phyloP scores from a whole-genome alignment of 1,140 invertebrate genomes.

The Trachymyrmex cornetzi region DNA sequence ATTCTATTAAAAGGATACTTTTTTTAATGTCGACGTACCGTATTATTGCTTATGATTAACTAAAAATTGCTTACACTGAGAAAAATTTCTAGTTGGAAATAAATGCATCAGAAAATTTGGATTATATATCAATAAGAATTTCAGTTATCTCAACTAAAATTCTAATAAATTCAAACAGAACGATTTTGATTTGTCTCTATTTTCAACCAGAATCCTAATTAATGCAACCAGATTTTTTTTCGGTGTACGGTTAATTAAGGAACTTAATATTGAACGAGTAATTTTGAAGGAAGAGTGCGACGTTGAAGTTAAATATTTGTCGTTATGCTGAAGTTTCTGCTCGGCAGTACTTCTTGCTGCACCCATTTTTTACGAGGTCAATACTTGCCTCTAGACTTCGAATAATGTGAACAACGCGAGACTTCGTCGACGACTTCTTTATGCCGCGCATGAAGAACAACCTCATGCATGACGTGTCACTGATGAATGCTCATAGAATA shows the following conservation, averaged over 20 bases:
- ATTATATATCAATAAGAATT: no score
- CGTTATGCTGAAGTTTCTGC: neutral
- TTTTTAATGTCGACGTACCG: neutral
- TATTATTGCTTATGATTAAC: neutral
- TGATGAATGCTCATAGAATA: conserved; percentile 24
- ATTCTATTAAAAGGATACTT: neutral
- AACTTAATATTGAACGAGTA: neutral
- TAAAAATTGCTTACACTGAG: neutral
- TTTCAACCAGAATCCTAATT: no score
- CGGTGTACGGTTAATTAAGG: neutral
- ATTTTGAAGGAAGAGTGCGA: no score
- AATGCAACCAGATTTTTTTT: no score
- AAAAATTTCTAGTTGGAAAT: no score
- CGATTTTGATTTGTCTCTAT: no score
- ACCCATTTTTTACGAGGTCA: conserved; percentile 1
- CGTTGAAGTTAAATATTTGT: conserved; percentile 1
- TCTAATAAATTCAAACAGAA: no score
- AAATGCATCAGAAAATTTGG: no score
- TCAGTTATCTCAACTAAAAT: no score
- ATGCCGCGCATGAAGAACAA: neutral
- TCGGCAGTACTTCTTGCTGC: neutral
- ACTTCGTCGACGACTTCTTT: conserved; percentile 32
- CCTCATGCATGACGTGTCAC: conserved; percentile 28
- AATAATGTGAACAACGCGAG: neutral
- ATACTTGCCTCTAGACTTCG: neutral